These are phyloP conservation scores for Arvicanthis niloticus DNA, from an alignment of 2,113 vertebrate genomes.

Conservation along the genomic window DNA sequence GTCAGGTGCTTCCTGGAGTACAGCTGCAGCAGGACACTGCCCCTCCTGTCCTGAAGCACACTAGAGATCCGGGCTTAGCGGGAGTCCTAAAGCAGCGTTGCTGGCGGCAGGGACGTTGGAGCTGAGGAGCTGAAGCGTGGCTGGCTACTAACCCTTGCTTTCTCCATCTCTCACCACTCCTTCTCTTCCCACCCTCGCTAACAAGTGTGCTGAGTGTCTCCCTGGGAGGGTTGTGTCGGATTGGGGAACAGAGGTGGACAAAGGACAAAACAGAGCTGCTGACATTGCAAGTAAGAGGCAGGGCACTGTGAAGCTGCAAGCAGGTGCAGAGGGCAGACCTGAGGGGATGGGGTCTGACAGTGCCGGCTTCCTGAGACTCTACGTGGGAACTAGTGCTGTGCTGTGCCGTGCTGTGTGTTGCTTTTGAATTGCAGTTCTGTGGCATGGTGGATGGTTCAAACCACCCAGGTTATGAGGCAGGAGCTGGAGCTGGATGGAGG, in stretches of 20 bases:
- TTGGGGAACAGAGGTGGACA: not conserved
- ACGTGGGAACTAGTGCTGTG: rapidly evolving
- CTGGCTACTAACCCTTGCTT: constrained; percentile 83
- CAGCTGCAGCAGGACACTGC: not conserved
- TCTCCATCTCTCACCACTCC: constrained; percentile 77
- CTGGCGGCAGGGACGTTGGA: not conserved
- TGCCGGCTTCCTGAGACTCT: not conserved
- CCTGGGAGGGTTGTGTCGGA: not conserved
- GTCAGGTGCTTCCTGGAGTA: not conserved
- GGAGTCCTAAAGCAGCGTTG: not conserved
- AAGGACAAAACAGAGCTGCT: not conserved
- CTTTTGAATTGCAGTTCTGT: constrained; percentile 55
- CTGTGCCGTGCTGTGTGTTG: not conserved
- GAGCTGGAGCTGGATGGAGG: constrained; percentile 69
- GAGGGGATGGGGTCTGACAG: not conserved
- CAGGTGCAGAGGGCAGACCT: not conserved
- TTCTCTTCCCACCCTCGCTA: constrained; percentile 67
- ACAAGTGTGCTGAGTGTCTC: not conserved
- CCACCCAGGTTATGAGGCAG: constrained; percentile 65
- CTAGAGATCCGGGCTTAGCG: not conserved
- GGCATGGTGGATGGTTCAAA: constrained; percentile 20
- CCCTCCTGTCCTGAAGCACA: constrained; percentile 12
- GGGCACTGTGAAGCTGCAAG: not conserved
- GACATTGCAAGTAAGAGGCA: not conserved
- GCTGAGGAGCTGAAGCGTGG: not conserved